phyloP scores from a whole-genome alignment of 2,888 invertebrate species.

The Melanotus villosus region DNA sequence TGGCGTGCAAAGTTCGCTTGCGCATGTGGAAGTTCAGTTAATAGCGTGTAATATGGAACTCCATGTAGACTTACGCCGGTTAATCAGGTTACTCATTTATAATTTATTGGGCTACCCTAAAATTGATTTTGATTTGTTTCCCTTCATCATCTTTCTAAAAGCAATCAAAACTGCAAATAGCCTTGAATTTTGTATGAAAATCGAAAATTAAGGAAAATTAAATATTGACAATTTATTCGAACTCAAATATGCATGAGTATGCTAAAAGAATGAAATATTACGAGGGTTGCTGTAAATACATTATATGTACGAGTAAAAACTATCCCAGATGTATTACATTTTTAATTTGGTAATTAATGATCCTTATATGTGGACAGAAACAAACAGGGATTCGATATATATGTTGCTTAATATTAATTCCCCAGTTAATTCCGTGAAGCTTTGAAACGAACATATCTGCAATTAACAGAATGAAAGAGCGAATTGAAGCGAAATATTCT shows the following conservation, averaged over 20 bases:
- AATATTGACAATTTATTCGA: too few relatives aligned
- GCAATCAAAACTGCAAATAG: not conserved
- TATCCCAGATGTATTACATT: too few relatives aligned
- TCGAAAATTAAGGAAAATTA: not conserved
- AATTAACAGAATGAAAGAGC: slow-evolving; percentile 65
- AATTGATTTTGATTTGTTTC: slow-evolving; percentile 27
- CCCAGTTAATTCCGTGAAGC: slow-evolving; percentile 48
- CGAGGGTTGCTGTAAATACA: too few relatives aligned
- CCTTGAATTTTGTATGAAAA: not conserved
- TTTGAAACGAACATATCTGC: slow-evolving; percentile 64
- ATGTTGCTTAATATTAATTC: slow-evolving; percentile 13
- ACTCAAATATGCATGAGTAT: too few relatives aligned
- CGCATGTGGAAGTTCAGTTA: slow-evolving; percentile 30
- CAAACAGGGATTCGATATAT: too few relatives aligned
- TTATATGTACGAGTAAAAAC: too few relatives aligned
- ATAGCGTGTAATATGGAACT: slow-evolving; percentile 28
- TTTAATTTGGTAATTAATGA: too few relatives aligned
- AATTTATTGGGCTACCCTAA: slow-evolving; percentile 27
- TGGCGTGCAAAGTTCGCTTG: slow-evolving; percentile 31
- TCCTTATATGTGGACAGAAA: too few relatives aligned
- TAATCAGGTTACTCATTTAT: slow-evolving; percentile 29
- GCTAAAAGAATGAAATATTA: too few relatives aligned
- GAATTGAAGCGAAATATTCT: slow-evolving; percentile 67
- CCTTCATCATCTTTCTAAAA: not conserved
- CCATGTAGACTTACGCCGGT: slow-evolving; percentile 20